Evolutionary conservation across 23 tunicate genomes (phyloP).

Genomic region (Oikopleura vanhoeffeni): DNA sequence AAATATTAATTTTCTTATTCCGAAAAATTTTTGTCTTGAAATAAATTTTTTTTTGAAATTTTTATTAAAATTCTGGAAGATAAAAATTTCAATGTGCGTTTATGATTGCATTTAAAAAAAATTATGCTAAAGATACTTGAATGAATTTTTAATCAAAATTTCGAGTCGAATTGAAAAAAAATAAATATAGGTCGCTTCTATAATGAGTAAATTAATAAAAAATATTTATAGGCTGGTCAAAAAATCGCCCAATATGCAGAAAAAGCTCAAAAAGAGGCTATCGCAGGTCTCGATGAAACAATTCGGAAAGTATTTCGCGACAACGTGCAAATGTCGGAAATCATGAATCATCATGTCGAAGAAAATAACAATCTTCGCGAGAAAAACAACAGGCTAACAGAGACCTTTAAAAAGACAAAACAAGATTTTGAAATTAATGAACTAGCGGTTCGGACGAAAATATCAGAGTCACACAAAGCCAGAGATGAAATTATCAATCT

Average conservation of each 20-base stretch:
- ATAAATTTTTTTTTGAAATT: too few relatives aligned
- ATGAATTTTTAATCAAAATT: too few relatives aligned
- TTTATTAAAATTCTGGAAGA: too few relatives aligned
- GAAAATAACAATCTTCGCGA: slow-evolving; percentile 32
- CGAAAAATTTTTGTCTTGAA: too few relatives aligned
- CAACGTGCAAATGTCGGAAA: slow-evolving; percentile 53
- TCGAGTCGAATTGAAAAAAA: too few relatives aligned
- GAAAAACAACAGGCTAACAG: slow-evolving; percentile 22
- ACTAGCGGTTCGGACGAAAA: slow-evolving; percentile 39
- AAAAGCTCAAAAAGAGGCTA: slow-evolving; percentile 82
- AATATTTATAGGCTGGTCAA: slow-evolving; percentile 40
- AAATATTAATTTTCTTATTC: too few relatives aligned
- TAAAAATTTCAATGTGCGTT: too few relatives aligned
- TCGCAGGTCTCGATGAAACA: slow-evolving; percentile 63
- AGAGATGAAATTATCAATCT: slow-evolving; percentile 38
- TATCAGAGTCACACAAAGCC: slow-evolving; percentile 55
- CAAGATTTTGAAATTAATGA: slow-evolving; percentile 43
- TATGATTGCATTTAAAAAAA: too few relatives aligned
- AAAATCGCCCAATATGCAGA: slow-evolving; percentile 93
- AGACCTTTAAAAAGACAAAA: slow-evolving; percentile 27
- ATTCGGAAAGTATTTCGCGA: slow-evolving; percentile 55
- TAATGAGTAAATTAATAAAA: neutral
- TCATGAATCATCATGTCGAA: slow-evolving; percentile 45
- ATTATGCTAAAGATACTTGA: too few relatives aligned
- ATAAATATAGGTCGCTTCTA: too few relatives aligned